A percentile compares a stretch with the other conserved stretches of the same genome.
Conservation (phyloP, 2,113 vertebrate genomes). For the Lanius ludovicianus region DNA sequence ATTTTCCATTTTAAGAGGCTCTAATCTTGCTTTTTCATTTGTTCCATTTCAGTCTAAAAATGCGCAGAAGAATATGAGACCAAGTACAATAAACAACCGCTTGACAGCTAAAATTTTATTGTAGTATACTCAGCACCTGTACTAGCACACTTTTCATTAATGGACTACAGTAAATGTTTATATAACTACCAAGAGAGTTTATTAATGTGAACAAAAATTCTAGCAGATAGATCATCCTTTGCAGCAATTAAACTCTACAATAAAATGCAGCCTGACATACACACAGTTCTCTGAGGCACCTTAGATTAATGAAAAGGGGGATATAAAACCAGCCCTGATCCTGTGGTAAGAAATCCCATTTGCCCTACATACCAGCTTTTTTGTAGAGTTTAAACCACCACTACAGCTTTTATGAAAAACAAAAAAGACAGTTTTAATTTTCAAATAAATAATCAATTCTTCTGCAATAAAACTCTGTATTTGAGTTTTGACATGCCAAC, state of each 20-base stretch:
- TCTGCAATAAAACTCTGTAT: background rate
- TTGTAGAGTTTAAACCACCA: background rate
- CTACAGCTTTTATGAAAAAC: background rate
- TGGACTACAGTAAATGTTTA: constrained; percentile 47
- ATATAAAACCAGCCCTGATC: background rate
- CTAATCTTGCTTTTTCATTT: background rate
- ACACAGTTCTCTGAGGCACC: constrained; percentile 6
- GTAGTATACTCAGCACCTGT: constrained; percentile 46
- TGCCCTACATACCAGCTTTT: background rate
- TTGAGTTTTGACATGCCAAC: background rate
- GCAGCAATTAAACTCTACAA: constrained; percentile 32
- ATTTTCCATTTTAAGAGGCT: background rate
- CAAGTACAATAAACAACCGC: constrained; percentile 27
- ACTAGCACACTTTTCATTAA: constrained; percentile 24
- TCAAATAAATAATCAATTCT: background rate
- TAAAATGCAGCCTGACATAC: background rate
- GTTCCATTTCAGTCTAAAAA: background rate
- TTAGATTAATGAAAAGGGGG: background rate
- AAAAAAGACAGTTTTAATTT: background rate
- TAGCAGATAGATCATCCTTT: constrained; percentile 20
- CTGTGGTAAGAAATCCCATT: background rate
- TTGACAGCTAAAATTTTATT: constrained; percentile 20
- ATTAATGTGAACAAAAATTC: constrained; percentile 27
- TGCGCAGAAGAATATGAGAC: background rate
- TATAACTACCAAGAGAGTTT: constrained; percentile 45